Base-by-base conservation (phyloP, 2,888 invertebrate genomes). In the Pachycephus smyrnensis region DNA sequence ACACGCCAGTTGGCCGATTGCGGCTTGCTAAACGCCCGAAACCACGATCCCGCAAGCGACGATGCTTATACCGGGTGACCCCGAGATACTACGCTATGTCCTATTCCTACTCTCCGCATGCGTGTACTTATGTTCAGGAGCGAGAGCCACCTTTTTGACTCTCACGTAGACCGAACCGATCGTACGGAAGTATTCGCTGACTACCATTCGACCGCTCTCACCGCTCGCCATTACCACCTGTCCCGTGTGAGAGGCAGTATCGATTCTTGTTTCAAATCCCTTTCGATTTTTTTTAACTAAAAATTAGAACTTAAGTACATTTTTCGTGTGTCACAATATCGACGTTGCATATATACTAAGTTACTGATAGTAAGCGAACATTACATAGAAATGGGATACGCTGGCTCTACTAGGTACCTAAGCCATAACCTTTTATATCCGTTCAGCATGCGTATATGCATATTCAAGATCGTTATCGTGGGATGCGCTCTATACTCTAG, bases 1-100 rank as follows among this genome's bases (percentile, higher is more conserved):
- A 87, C 89, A 87, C 86, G 85, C 87, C 87, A 86, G 84, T 86
- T 86, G 84, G 86, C 86, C 88, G 89, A 89, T 88, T 87, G 88
- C 85, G 88, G 88, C 85, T 85, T 86, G 88, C 89, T 89, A 88
- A 89, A 89, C 87, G 88, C 88, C 88, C 85, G 83, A 84, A 89
- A 87, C 88, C 88, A 86, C 87, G 87, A 87, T 88, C 87, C 88
- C 86, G 85, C 86, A 84, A 86, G 82, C 87, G 85, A 81, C 84
- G 84, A 86, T 84, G 86, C 85, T 88, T 89, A 86, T 71, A 88
- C 85, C 86, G 86, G 87, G 86, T 86, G 88, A 86, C 86, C 85
- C 86, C 55, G 23, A 55, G 55, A 55, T 23, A 55, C 55, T 23
- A 23, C 55, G 55, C 55, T 55, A 55, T 23, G 55, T 55, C 55